Evolutionary conservation across 2,113 vertebrate genomes (phyloP).

Genomic region (Panthera uncia): DNA sequence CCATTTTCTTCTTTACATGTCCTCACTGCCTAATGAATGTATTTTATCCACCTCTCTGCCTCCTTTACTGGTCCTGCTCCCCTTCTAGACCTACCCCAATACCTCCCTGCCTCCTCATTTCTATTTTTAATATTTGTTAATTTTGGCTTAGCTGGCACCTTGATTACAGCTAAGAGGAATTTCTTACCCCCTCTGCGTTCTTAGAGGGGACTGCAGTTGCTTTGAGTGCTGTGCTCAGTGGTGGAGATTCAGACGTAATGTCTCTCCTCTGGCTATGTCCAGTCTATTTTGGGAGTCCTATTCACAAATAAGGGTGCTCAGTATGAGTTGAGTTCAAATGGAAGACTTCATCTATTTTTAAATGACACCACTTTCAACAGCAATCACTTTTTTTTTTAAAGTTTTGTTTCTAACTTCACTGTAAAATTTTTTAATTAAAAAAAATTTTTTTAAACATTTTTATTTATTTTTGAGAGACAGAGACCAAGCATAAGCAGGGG

Average conservation of each 20-base stretch:
- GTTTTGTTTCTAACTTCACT: not conserved
- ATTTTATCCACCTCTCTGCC: not conserved
- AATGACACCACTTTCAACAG: not conserved
- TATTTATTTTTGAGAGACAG: too few relatives aligned
- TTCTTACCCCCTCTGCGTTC: not conserved
- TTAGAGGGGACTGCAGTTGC: not conserved
- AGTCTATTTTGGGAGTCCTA: not conserved
- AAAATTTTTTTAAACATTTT: too few relatives aligned
- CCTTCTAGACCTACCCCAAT: accelerated
- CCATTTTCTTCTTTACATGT: not conserved
- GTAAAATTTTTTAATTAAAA: not conserved
- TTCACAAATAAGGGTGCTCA: not conserved
- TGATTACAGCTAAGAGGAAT: not conserved
- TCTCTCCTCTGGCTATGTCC: not conserved
- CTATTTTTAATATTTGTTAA: not conserved
- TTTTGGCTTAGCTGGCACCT: not conserved
- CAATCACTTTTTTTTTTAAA: not conserved
- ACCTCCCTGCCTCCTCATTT: not conserved
- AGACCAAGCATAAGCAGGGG: too few relatives aligned
- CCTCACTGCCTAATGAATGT: not conserved
- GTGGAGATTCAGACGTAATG: not conserved
- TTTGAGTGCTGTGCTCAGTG: not conserved
- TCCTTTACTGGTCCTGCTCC: not conserved
- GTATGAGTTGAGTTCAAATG: not conserved
- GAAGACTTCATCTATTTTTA: not conserved